A percentile compares a stretch with the other conserved stretches of the same genome.
phyloP scores from a whole-genome alignment of 37 sponge, comb jelly and placozoan genomes.

The Haliclona indistincta region DNA sequence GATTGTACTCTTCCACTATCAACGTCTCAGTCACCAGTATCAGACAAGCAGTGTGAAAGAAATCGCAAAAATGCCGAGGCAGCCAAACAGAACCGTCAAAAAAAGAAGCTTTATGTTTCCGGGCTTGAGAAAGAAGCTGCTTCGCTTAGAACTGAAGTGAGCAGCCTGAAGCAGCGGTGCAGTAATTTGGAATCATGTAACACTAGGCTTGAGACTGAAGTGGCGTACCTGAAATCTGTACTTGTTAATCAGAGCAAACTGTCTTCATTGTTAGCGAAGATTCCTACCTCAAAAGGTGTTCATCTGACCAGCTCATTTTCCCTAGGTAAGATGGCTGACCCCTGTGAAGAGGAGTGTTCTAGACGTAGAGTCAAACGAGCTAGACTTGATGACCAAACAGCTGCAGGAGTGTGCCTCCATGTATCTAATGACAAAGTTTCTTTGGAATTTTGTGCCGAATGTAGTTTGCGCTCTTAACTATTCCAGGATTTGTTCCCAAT shows the following conservation, averaged over 20 bases:
- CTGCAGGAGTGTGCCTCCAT: conserved; percentile 75
- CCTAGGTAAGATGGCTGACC: conserved; percentile 13
- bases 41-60: conserved; percentile 4
- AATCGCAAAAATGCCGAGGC: conserved; percentile 76
- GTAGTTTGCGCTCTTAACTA: conserved; percentile 42
- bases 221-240: conserved; percentile 66
- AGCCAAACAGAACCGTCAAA: conserved; percentile 63
- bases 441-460: conserved; percentile 65
- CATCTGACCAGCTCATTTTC: conserved; percentile 42
- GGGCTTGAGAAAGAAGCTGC: conserved; percentile 43
- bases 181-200: conserved; percentile 12
- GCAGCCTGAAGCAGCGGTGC: conserved; percentile 37
- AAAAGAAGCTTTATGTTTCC: conserved; percentile 70
- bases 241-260: conserved; percentile 69
- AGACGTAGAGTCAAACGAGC: background rate
- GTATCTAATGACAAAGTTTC: conserved; percentile 70
- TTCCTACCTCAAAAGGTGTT: conserved; percentile 54
- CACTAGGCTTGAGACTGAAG: conserved; percentile 43
- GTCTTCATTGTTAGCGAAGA: conserved; percentile 51
- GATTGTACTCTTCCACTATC: no score
- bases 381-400: background rate
- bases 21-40: no score
- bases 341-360: background rate
- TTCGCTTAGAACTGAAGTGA: conserved; percentile 44
- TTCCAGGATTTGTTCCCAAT: no score